These are phyloP conservation scores for Sinocyclocheilus rhinocerous DNA, from an alignment of 2,113 vertebrate genomes.

Conservation along the genomic window DNA sequence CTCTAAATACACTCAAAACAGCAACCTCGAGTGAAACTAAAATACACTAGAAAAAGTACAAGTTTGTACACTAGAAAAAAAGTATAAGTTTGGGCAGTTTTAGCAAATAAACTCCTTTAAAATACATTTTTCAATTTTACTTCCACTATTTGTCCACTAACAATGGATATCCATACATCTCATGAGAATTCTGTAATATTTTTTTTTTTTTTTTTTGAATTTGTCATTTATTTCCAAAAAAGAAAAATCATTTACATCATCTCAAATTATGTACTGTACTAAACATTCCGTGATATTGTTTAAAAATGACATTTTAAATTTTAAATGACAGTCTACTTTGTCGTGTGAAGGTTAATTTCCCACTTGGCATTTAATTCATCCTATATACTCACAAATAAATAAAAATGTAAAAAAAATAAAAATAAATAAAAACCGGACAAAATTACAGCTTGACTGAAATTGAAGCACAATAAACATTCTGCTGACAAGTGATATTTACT, in stretches of 20 bases:
- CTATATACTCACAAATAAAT: background rate
- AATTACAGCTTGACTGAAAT: background rate
- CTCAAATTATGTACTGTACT: background rate
- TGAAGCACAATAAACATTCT: background rate
- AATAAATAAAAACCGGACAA: background rate
- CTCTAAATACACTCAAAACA: conserved; percentile 9
- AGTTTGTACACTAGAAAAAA: no score
- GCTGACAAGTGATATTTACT: background rate
- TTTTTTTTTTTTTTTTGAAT: background rate
- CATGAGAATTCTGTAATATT: background rate
- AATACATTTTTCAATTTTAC: background rate
- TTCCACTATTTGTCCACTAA: background rate
- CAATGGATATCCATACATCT: background rate
- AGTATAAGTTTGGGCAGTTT: background rate
- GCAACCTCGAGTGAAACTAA: background rate
- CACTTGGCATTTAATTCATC: background rate
- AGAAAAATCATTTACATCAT: background rate
- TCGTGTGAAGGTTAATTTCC: background rate
- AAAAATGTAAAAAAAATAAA: background rate
- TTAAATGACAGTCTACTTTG: background rate
- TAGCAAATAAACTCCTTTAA: background rate
- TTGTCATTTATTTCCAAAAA: background rate
- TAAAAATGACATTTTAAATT: background rate
- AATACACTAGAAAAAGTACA: background rate
- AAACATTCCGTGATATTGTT: background rate